Evolutionary conservation across 2,797 vertebrate genomes (phyloP), one percentile per base, ranked within the genome.

Genomic region (Chanos chanos): DNA sequence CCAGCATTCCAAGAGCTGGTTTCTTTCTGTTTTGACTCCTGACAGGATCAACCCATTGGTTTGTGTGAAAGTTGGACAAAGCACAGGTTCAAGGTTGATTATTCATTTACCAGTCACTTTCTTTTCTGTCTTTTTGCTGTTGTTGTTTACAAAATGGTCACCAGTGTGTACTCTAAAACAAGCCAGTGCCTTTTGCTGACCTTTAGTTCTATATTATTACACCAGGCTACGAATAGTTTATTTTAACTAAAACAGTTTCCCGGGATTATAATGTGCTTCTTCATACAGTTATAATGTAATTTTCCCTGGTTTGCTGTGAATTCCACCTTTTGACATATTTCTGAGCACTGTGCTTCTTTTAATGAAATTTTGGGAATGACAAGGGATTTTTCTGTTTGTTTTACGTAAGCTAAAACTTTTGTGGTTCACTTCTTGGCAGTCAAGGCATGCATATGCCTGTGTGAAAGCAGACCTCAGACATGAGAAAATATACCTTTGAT

Each of bases 281-380:
- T 41, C 41, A 61, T 51, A 51, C 36, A 41, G 2, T 21, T 66
- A 45, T 53, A 8, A 25, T 43, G 34, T 30, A 30, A 48, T 31
- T 54, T 28, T 50, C 61, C 43, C 48, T 44, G 52, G 22, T 50
- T 58, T 62, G 66, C 59, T 56, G 31, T 58, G 44, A 58, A 52
- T 64, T 61, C 56, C 22, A 47, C 64, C 63, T 66, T 62, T 41
- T 50, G 33, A 39, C 44, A 30, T 9, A 19, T 45, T 58, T 65
- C 52, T 37, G 21, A 59, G 59, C 65, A 75, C 62, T 69, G 68
- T 75, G 61, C 61, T 70, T 72, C 18, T 72, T 68, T 45, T 56
- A 41, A 62, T 60, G 10, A 43, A 53, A 53, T 66, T 19, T 56
- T 44, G 45, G 50, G 59, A 71, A 64, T 16, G 52, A 70, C 41